Base-by-base conservation (phyloP, 2,113 vertebrate species). In the Stercorarius parasiticus region DNA sequence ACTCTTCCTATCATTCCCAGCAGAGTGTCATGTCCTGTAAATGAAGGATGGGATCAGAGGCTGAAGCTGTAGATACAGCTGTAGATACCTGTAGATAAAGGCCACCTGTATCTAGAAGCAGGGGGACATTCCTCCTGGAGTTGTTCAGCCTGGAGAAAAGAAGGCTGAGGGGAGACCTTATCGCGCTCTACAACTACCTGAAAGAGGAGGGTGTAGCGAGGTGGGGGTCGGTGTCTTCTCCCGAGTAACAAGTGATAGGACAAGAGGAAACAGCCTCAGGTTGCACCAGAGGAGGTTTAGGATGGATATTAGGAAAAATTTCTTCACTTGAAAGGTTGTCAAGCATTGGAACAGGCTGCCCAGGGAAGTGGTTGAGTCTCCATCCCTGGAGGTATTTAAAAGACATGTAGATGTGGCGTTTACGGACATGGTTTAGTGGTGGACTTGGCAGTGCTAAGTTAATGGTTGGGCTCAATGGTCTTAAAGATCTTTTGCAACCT, bases 391-490 rank as follows among this genome's bases (percentile, higher is more conserved):
- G 27, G 19, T 40, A 19, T 40, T 69, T 21, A 47, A 69, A 59
- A 38, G 18, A 13, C 0, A 0, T 11, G 6, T 61, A 38, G 53
- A 10, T 13, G 23, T 40, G 40, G 30, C 3, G 4, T 19, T 19
- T 53, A 34, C 5, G 38, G 27, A 36, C 40, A 2, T 66, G 40
- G 29, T 81, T 69, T 77, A 70, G 12, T 61, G 81, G 30, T 64
- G 20, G 42, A 14, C 26, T 64, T 42, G 38, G 4, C 10, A 40
- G 34, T 59, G 6, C 7, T 69, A 34, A 5, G 2, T 79, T 85
- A 4, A 20, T 3, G 3, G 15, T 23, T 65, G 64, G 13, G 16
- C 26, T 61, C 0, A 0, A 6, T 90, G 8, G 50, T 47, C 30
- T 43, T 32, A 56, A 19, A 13, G n/a, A 9, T 38, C 42, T 72